phyloP scores from a whole-genome alignment of 2,113 vertebrate genomes.

The Lipotes vexillifer region DNA sequence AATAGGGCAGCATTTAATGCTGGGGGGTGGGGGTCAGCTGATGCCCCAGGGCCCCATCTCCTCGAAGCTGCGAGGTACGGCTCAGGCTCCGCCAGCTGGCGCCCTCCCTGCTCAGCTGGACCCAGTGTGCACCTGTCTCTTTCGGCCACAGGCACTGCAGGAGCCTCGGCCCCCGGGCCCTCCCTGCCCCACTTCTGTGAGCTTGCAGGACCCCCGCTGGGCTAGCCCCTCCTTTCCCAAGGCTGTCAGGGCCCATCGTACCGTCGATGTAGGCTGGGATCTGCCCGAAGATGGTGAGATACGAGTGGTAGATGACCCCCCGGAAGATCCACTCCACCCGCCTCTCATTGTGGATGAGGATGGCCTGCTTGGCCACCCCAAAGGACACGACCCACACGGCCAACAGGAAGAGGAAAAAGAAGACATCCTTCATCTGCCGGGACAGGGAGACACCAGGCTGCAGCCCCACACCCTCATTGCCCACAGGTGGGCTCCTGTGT shows the following conservation, averaged over 20 bases:
- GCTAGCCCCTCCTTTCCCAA: background rate
- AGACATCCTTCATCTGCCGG: constrained; percentile 94
- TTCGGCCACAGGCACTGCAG: background rate
- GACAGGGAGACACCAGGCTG: background rate
- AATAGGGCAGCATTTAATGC: accelerated
- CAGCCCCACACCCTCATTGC: no score
- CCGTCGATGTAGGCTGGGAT: constrained; percentile 91
- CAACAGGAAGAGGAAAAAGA: constrained; percentile 98
- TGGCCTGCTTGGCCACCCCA: constrained; percentile 95
- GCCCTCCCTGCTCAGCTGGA: accelerated
- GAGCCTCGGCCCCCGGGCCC: accelerated
- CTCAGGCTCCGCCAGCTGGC: background rate
- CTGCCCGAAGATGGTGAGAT: constrained; percentile 93
- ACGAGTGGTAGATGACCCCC: constrained; percentile 93
- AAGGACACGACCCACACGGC: constrained; percentile 97
- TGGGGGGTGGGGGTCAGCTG: background rate
- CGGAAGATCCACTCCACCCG: constrained; percentile 93
- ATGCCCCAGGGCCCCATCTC: background rate
- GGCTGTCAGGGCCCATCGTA: constrained; percentile 41
- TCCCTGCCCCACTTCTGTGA: background rate
- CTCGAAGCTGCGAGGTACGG: accelerated
- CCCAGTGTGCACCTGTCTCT: accelerated
- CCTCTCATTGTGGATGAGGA: constrained; percentile 93
- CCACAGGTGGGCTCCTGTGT: accelerated
- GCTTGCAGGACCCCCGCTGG: background rate